These are phyloP conservation scores for Lepisosteus oculatus DNA, from an alignment of 2,113 vertebrate species.

Conservation along the genomic window DNA sequence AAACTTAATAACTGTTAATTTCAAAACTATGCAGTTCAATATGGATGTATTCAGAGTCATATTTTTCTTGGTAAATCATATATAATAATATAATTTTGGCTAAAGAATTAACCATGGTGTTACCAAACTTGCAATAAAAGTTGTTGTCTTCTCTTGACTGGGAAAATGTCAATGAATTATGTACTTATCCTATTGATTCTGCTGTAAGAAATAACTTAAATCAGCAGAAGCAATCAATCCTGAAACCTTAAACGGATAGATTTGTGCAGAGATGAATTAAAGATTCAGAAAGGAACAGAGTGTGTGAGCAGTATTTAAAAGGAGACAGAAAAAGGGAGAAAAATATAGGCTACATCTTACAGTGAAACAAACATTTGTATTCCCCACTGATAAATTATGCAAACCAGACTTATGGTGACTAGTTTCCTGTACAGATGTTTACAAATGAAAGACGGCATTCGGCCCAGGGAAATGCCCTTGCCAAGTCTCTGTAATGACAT, in stretches of 20 bases:
- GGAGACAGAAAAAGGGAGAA: background rate
- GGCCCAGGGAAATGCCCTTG: constrained; percentile 36
- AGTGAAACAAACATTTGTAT: constrained; percentile 11
- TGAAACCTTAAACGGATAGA: background rate
- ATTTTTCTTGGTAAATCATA: background rate
- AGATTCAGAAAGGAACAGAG: background rate
- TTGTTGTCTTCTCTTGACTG: background rate
- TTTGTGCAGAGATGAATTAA: background rate
- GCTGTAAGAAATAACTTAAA: background rate
- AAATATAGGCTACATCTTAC: background rate
- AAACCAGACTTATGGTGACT: constrained; percentile 14
- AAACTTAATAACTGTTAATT: constrained; percentile 3
- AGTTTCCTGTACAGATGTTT: constrained; percentile 43
- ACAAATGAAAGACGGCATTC: constrained; percentile 37
- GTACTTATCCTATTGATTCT: background rate
- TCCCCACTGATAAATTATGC: constrained; percentile 10
- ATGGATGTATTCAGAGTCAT: background rate
- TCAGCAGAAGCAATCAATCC: background rate
- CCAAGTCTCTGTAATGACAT: constrained; percentile 51
- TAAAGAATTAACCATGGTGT: no score
- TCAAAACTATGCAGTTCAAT: background rate
- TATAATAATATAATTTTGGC: background rate
- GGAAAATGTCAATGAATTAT: constrained; percentile 1
- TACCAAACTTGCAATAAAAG: background rate
- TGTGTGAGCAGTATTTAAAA: background rate